Evolutionary conservation across 1,140 invertebrate genomes (phyloP).

Genomic region (Neodiprion lecontei): DNA sequence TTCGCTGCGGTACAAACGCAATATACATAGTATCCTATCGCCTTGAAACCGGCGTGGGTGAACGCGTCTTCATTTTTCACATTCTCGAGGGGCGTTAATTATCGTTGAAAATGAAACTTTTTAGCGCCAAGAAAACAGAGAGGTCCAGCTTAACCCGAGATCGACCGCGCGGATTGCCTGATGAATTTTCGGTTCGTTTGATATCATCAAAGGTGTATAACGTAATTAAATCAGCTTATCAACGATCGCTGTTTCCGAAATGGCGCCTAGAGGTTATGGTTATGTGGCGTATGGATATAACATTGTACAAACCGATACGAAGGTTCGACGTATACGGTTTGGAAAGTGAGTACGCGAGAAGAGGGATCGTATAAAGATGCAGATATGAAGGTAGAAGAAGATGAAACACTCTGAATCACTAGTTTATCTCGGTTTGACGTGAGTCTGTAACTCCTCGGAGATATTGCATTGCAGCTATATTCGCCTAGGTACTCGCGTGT

Average conservation of each 20-base stretch:
- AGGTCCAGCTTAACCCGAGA: neutral
- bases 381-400: too few relatives aligned
- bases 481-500: neutral
- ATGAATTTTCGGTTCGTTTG: neutral
- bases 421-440: neutral
- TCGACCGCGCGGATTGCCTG: neutral
- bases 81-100: neutral
- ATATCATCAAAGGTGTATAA: neutral
- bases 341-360: too few relatives aligned
- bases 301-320: too few relatives aligned
- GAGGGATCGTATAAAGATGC: too few relatives aligned
- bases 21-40: neutral
- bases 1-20: neutral
- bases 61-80: neutral
- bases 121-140: neutral
- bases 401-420: too few relatives aligned
- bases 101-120: neutral
- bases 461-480: neutral
- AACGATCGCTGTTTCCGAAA: neutral
- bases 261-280: neutral
- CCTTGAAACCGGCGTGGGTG: neutral
- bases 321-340: too few relatives aligned
- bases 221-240: neutral
- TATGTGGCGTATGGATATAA: too few relatives aligned
- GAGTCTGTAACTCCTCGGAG: neutral